Evolutionary conservation across 2,113 vertebrate genomes (phyloP), one percentile per base, ranked within the genome.

Genomic region (Coryphaenoides rupestris): DNA sequence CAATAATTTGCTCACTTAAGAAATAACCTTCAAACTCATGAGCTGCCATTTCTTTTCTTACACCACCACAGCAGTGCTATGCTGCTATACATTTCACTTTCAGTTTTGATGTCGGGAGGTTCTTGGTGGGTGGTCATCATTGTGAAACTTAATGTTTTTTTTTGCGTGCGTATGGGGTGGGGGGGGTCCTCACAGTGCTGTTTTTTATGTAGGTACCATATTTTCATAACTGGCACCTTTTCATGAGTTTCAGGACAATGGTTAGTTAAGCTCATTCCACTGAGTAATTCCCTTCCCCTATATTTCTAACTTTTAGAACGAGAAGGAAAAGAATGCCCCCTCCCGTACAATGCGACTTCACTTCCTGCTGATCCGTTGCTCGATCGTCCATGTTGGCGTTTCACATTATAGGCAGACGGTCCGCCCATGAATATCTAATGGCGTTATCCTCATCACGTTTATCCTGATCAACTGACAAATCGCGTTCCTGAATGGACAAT

Each of bases 251-350:
- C 46, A 52, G 74, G 26, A 67, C 58, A 22, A 19, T 33, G 62
- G 58, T 64, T 2, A 15, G 17, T 24, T 28, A 65, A 64, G 61
- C 84, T 77, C 87, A 88, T 68, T 84, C 89, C 69, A 59, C n/a
- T 3, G 0, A 59, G 13, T n/a, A n/a, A n/a, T n/a, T n/a, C 63
- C 26, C 14, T 72, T 77, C 83, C 67, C 79, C 80, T 73, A 57
- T 52, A 49, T 26, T 21, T 40, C 58, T 63, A 57, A 72, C 49
- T 53, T 57, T 24, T 22, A 53, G 55, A 13, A 56, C 55, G 12
- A 63, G 59, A 60, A 49, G 64, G 14, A 63, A 52, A 63, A n/a
- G n/a, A n/a, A n/a, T n/a, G 19, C 5, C 69, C 70, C 76, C 73
- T 59, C 77, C 75, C 63, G 46, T 40, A 61, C 52, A 58, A 55